phyloP scores from a whole-genome alignment of 2,797 vertebrate species.

The Sus cebifrons region DNA sequence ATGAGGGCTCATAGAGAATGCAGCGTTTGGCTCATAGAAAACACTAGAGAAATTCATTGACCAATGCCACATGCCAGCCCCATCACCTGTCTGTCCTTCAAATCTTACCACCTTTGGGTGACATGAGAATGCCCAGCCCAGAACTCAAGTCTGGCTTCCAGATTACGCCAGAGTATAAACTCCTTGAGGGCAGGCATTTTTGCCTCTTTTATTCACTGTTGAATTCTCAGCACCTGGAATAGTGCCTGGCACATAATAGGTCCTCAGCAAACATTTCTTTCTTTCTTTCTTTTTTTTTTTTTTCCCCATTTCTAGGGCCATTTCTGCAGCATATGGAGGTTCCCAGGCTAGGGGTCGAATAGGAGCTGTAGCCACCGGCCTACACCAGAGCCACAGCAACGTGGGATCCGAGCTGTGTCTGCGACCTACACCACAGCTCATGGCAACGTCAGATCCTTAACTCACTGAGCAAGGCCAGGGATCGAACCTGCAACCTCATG shows the following conservation, averaged over 20 bases:
- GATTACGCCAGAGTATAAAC: not conserved
- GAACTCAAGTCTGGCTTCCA: slow-evolving; percentile 4
- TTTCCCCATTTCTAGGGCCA: no score
- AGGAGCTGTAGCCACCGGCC: no score
- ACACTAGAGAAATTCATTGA: not conserved
- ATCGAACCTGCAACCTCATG: no score
- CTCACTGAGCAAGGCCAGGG: no score
- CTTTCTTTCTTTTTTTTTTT: no score
- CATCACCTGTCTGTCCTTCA: not conserved
- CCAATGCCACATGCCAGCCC: not conserved
- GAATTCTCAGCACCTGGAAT: not conserved
- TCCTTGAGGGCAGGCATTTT: not conserved
- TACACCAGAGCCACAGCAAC: no score
- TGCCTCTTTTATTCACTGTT: not conserved
- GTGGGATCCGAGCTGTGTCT: no score
- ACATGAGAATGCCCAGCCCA: not conserved
- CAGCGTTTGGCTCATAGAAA: not conserved
- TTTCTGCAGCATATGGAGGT: no score
- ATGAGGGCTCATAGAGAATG: not conserved
- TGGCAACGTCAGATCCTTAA: no score
- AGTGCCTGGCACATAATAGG: not conserved
- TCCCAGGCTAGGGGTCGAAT: no score
- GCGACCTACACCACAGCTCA: no score
- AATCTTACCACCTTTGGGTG: not conserved
- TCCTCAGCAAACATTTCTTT: not conserved